These are phyloP conservation scores for Theonella swinhoei DNA, from an alignment of 37 sponge, comb jelly and placozoan species.

Conservation along the genomic window DNA sequence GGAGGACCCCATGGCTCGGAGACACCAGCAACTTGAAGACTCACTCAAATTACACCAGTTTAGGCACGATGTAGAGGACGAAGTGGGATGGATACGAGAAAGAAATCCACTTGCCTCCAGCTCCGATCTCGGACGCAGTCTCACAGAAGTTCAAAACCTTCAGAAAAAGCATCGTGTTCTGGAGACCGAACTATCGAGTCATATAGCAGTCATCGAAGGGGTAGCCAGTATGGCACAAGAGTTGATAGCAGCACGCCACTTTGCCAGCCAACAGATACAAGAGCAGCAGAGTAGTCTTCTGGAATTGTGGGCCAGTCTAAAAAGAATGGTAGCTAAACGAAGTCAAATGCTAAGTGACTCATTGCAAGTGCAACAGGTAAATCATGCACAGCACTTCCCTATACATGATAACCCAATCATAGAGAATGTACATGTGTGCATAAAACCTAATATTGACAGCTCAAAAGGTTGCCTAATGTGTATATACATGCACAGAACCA, in stretches of 20 bases:
- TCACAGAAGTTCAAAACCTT: constrained; percentile 81
- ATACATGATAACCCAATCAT: too few relatives aligned
- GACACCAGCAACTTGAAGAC: constrained; percentile 80
- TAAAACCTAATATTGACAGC: too few relatives aligned
- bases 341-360: constrained; percentile 65
- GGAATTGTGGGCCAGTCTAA: constrained; percentile 64
- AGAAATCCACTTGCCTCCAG: constrained; percentile 70
- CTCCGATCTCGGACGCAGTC: constrained; percentile 63
- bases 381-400: too few relatives aligned
- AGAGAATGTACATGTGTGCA: too few relatives aligned
- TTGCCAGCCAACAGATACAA: constrained; percentile 51
- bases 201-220: constrained; percentile 59
- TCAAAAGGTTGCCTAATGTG: too few relatives aligned
- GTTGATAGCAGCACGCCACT: constrained; percentile 72
- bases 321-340: constrained; percentile 49
- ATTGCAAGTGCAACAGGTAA: constrained; percentile 74
- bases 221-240: constrained; percentile 59
- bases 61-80: constrained; percentile 84
- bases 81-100: constrained; percentile 83
- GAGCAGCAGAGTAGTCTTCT: constrained; percentile 43
- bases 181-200: constrained; percentile 76
- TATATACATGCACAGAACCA: too few relatives aligned
- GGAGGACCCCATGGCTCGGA: constrained; percentile 77
- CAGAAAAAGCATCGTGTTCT: constrained; percentile 82
- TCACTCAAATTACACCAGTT: constrained; percentile 80